Base-by-base conservation (phyloP, 2,113 vertebrate species). In the Scalopus aquaticus region DNA sequence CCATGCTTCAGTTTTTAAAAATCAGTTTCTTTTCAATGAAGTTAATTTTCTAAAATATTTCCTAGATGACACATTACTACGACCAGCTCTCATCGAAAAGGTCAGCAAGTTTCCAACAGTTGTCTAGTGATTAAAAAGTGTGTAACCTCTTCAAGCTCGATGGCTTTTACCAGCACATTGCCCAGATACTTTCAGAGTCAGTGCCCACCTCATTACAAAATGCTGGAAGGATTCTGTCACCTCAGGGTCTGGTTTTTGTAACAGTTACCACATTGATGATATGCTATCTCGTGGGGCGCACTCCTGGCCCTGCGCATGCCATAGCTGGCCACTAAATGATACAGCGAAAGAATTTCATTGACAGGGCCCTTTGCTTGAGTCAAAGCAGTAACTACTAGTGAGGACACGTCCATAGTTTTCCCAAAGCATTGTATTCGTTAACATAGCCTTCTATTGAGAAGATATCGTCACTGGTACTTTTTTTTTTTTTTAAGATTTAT, bases 401-500 rank as follows among this genome's bases (percentile, higher is more conserved):
- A 88, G 26, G 19, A 91, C 3, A 15, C 3, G 5, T 65, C 28
- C 28, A 39, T 0, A 4, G 7, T 44, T 65, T 82, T 88, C 22
- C 35, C 65, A 86, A 64, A 80, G 65, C 26, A 56, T 19, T 82
- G 6, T 54, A 87, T 72, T 82, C 88, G 58, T 89, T n/a, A 30
- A 79, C 86, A 67, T 81, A 90, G n/a, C 62, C 90, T 86, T 91
- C 73, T 70, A 1, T 44, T 78, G 49, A n/a, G n/a, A n/a, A n/a
- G n/a, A 26, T 65, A 64, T 58, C 65, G 46, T 87, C 49, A 39
- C 20, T 49, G 9, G n/a, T n/a, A n/a, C n/a, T n/a, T n/a, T n/a
- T n/a, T n/a, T n/a, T n/a, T n/a, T n/a, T n/a, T n/a, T n/a, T n/a
- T n/a, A n/a, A n/a, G n/a, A n/a, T n/a, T n/a, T n/a, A n/a, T n/a